Percentiles rank a stretch among this genome's conserved stretches.
phyloP scores from a whole-genome alignment of 2,888 invertebrate species.

The Dryomyza anilis region DNA sequence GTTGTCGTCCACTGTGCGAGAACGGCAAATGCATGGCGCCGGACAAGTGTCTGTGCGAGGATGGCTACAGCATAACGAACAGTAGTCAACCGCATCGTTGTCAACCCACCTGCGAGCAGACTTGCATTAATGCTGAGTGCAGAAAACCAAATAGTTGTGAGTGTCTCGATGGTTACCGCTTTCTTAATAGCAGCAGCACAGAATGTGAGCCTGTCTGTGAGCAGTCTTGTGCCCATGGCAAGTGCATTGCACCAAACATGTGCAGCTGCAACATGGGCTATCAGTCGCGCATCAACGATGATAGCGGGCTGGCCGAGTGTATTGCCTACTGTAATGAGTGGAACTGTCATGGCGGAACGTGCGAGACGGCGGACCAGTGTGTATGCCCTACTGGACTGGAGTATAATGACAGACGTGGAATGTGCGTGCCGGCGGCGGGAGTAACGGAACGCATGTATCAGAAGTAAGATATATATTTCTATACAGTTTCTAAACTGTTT shows the following conservation, averaged over 20 bases:
- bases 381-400: constrained; percentile 36
- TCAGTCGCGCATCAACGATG: constrained; percentile 34
- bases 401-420: constrained; percentile 36
- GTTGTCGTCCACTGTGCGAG: constrained; percentile 52
- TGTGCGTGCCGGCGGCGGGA: constrained; percentile 34
- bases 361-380: constrained; percentile 36
- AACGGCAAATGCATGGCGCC: constrained; percentile 62
- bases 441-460: constrained; percentile 25
- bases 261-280: constrained; percentile 66
- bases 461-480: too few species aligned
- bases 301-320: constrained; percentile 35
- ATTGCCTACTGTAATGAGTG: constrained; percentile 40
- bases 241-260: constrained; percentile 49
- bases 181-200: constrained; percentile 43
- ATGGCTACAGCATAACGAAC: constrained; percentile 49
- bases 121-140: constrained; percentile 62
- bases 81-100: constrained; percentile 49
- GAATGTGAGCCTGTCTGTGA: constrained; percentile 55
- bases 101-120: constrained; percentile 44
- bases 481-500: too few species aligned
- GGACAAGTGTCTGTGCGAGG: constrained; percentile 62
- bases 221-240: constrained; percentile 51
- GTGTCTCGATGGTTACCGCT: constrained; percentile 61
- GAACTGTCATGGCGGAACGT: constrained; percentile 43
- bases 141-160: constrained; percentile 65